Evolutionary conservation across 2,113 vertebrate genomes (phyloP).

Genomic region (Penelope pileata): DNA sequence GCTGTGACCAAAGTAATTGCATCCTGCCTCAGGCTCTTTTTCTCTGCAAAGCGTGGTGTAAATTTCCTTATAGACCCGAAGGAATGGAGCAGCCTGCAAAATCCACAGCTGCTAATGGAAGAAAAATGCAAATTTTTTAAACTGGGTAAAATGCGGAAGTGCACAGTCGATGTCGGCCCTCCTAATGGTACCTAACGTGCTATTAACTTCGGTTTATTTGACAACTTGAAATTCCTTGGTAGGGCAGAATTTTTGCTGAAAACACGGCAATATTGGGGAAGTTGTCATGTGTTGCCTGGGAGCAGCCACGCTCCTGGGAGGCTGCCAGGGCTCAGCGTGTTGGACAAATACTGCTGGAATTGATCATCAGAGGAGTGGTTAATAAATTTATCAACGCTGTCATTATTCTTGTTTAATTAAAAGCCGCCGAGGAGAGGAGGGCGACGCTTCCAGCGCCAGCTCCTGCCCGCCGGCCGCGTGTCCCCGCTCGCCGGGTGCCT

Average conservation of each 20-base stretch:
- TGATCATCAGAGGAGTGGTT: background rate
- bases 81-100: background rate
- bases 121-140: background rate
- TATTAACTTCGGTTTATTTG: background rate
- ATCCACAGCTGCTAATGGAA: background rate
- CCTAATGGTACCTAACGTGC: background rate
- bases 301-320: background rate
- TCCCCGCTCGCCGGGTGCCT: background rate
- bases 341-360: background rate
- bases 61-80: background rate
- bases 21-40: background rate
- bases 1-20: background rate
- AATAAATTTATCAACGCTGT: background rate
- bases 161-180: background rate
- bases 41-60: background rate
- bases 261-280: background rate
- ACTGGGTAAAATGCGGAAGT: background rate
- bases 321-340: background rate
- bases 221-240: background rate
- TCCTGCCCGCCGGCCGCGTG: fast-evolving
- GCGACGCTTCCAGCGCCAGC: fast-evolving
- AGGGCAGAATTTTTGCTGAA: background rate
- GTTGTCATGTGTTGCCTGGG: background rate
- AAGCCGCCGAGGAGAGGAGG: background rate
- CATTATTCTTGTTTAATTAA: background rate